Conservation (phyloP, 2,797 vertebrate genomes). For the Percopsis omiscomaycus region DNA sequence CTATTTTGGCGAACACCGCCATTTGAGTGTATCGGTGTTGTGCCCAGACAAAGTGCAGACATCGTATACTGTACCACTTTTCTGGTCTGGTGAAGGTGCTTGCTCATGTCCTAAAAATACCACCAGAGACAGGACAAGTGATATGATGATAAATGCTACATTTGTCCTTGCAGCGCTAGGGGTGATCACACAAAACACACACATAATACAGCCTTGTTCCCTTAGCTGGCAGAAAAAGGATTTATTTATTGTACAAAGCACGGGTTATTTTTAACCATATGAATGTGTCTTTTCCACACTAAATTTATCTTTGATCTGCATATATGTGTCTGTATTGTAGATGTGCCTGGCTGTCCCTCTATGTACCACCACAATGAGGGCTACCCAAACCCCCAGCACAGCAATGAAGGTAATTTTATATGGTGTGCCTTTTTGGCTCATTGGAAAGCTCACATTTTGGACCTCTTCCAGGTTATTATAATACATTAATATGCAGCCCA, state of each 20-base stretch:
- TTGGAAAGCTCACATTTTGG: neutral
- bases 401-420: slow-evolving; percentile 72
- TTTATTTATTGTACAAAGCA: neutral
- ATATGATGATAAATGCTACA: slow-evolving; percentile 63
- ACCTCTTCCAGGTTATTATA: neutral
- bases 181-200: slow-evolving; percentile 34
- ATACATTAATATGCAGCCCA: neutral
- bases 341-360: slow-evolving; percentile 88
- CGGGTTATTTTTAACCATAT: no score
- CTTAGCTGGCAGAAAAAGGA: neutral
- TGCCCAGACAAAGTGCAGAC: slow-evolving; percentile 55
- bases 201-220: neutral
- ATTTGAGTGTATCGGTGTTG: slow-evolving; percentile 38
- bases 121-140: slow-evolving; percentile 52
- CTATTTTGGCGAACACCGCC: slow-evolving; percentile 39
- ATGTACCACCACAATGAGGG: slow-evolving; percentile 85
- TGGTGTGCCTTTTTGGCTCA: neutral
- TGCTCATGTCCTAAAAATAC: slow-evolving; percentile 68
- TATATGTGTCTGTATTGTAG: slow-evolving; percentile 64
- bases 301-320: neutral
- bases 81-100: slow-evolving; percentile 54
- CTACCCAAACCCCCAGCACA: slow-evolving; percentile 79
- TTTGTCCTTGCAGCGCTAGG: slow-evolving; percentile 60
- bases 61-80: slow-evolving; percentile 50
- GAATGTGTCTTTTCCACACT: neutral